These are phyloP conservation scores for Pachyseris speciosa DNA, from an alignment of 64 coral and sea anemone genomes.

Conservation along the genomic window DNA sequence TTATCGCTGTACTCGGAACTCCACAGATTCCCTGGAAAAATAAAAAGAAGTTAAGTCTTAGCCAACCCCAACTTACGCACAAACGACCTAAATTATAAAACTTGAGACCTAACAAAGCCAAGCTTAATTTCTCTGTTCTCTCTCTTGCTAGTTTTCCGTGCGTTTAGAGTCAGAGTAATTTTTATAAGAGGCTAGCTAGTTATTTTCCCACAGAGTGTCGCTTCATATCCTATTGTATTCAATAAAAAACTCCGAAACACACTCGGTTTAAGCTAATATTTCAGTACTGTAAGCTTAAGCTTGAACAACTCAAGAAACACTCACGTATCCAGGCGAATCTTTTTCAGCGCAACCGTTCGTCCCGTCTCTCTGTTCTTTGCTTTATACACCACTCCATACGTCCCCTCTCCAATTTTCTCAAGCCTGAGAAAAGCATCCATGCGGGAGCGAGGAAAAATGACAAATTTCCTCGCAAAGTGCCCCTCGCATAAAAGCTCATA, in stretches of 20 bases:
- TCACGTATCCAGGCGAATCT: conserved; percentile 96
- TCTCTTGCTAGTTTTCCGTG: too few species aligned
- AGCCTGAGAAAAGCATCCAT: conserved; percentile 90
- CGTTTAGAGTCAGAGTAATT: too few species aligned
- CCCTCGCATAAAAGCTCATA: not conserved
- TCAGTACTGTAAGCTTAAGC: not conserved
- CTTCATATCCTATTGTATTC: too few species aligned
- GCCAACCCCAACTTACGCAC: not conserved
- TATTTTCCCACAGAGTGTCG: too few species aligned
- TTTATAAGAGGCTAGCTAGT: too few species aligned
- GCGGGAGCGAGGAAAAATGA: not conserved
- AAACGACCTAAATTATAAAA: not conserved
- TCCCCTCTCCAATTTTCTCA: conserved; percentile 99
- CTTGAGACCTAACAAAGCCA: not conserved
- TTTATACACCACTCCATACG: conserved; percentile 99
- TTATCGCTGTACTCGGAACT: conserved; percentile 99
- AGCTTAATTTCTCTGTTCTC: not conserved
- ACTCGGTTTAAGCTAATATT: not conserved
- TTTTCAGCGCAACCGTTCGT: conserved; percentile 92
- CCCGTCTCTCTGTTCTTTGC: conserved; percentile 86
- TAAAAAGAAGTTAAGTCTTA: not conserved
- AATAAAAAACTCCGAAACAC: not conserved
- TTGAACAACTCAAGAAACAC: not conserved
- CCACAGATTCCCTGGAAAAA: conserved; percentile 95
- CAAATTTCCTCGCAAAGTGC: not conserved